Evolutionary conservation across 2,888 invertebrate genomes (phyloP), one percentile per base, ranked within the genome.

Genomic region (Linnaemya tessellans): DNA sequence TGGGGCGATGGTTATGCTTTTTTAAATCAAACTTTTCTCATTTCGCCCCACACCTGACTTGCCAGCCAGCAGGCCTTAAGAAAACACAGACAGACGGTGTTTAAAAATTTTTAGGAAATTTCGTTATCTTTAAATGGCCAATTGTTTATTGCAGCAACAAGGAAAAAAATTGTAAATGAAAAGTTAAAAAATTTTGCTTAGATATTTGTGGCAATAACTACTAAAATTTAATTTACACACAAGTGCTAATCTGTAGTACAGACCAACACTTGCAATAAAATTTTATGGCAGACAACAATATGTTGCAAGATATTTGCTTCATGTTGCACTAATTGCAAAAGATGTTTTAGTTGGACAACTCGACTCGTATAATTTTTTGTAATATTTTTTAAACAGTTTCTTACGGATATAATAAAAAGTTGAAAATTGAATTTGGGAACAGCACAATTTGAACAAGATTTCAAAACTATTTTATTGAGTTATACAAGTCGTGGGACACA

Each of bases 121-220:
- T 75, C 38, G 73, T 73, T 75, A 60, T 75, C 68, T 81, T 65
- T 70, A 81, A 81, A 75, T 81, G 68, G 81, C 75, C 81, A 81
- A 81, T 68, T 67, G 49, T 68, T 62, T 68, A 70, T 54, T 70
- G 68, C 68, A 75, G n/a, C 60, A 58, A 41, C 20, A 71, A 30
- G 30, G 13, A 13, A 9, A 56, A 77, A 65, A 64, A 46, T 71
- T 3, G 7, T n/a, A 64, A 56, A 51, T 51, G 43, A 56, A 75
- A 54, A 71, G n/a, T 3, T 46, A 25, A 0, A 15, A 65, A 56
- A 20, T 41, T 20, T 35, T 46, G 35, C 20, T 49, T 38, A 30
- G 18, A 71, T 54, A 54, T 35, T 54, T 64, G 20, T 65, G 20
- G 35, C 18, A 56, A 43, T 41, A 22, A 22, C 20, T 54, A 15